Base-by-base conservation (phyloP, 2,888 invertebrate species). In the Ectemnius cavifrons region DNA sequence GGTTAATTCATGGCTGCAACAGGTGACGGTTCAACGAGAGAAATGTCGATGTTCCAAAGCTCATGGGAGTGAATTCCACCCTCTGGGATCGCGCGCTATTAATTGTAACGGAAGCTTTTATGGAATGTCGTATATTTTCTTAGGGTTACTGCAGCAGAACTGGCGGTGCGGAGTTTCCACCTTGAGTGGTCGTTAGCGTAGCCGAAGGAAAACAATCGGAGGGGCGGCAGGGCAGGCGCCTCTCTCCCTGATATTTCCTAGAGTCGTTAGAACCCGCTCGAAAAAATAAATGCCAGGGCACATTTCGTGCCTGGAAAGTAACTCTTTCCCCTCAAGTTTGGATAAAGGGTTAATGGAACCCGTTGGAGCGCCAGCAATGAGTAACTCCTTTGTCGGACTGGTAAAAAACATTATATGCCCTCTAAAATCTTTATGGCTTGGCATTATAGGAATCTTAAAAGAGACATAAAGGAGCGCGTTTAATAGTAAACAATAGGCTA, bases 221-320 rank as follows among this genome's bases (percentile, higher is more conserved):
- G 2, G 23, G 23, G 23, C 23, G 2, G 23, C 3, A 2, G 20
- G 3, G n/a, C 49, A 52, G 52, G 16, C 14, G 16, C 16, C 52
- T 37, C 8, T 23, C 23, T 2, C 47, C 47, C 47, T 2, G n/a
- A 47, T 1, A 52, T 52, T 16, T 52, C 16, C 52, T 13, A 52
- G 1, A 52, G 52, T 16, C 52, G 52, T 52, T 52, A 6, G 8
- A 14, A 14, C 8, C 52, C 52, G 52, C 14, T 11, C 8, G 2
- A 16, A 16, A 52, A 52, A 52, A 52, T 16, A 52, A 52, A 52
- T 52, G 8, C 37, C 37, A 52, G 16, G 23, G 16, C 52, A 52
- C n/a, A 52, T 16, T 52, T 52, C 52, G 16, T 52, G 52, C n/a
- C 16, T 52, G 52, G 37, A 52, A 52, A 52, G 52, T 52, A 52